Percentiles rank a stretch among this genome's conserved stretches.
phyloP scores from a whole-genome alignment of 1,140 invertebrate genomes.

The Drosophila cardini region DNA sequence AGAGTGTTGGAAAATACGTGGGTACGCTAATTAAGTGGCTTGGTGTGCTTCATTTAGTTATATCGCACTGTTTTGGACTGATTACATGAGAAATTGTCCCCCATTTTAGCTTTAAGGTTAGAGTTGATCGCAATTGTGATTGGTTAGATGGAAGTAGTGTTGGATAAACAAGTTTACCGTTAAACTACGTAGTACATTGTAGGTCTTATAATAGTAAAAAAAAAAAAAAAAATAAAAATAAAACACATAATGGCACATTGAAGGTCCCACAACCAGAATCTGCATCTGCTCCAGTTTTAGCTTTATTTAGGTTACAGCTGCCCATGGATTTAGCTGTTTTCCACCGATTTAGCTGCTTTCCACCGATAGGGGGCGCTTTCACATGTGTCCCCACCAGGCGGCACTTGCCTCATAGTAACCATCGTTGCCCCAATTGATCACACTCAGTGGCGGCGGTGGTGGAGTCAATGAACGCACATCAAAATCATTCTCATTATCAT shows the following conservation, averaged over 20 bases:
- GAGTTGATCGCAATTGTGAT: too few species aligned
- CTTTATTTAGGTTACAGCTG: background rate
- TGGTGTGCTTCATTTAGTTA: background rate
- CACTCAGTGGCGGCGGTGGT: slow-evolving; percentile 69
- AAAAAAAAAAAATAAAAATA: background rate
- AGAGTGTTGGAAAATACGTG: background rate
- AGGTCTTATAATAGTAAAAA: slow-evolving; percentile 58
- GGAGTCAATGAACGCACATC: slow-evolving; percentile 64
- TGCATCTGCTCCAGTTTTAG: slow-evolving; percentile 5
- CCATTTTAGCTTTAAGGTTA: too few species aligned
- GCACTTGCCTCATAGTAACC: slow-evolving; percentile 71
- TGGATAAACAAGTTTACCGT: too few species aligned
- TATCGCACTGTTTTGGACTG: background rate
- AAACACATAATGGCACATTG: slow-evolving; percentile 74
- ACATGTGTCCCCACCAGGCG: slow-evolving; percentile 72
- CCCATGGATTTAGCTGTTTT: background rate
- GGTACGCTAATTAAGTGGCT: background rate
- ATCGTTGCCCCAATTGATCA: slow-evolving; percentile 66
- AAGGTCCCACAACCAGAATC: slow-evolving; percentile 73
- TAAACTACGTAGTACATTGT: slow-evolving; percentile 1
- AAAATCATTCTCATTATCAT: slow-evolving; percentile 35
- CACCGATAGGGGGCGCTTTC: slow-evolving; percentile 10
- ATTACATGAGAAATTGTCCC: slow-evolving; percentile 14
- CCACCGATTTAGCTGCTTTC: background rate
- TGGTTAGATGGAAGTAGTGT: slow-evolving; percentile 19